Evolutionary conservation across 1,140 invertebrate genomes (phyloP).

Genomic region (Aphelenchoides besseyi): DNA sequence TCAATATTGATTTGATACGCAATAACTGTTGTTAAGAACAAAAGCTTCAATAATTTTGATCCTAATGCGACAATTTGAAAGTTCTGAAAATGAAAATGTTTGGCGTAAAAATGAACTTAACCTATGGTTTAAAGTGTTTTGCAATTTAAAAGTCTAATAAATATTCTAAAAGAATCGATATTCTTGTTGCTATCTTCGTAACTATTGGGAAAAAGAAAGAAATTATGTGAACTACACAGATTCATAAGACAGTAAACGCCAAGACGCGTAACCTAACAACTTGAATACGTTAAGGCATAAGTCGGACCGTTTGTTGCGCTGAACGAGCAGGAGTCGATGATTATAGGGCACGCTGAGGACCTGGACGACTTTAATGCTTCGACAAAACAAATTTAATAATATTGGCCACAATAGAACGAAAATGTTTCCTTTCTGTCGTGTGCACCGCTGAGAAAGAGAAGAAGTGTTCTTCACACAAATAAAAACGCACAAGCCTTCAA

Average conservation of each 20-base stretch:
- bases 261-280: background rate
- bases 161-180: too few relatives aligned
- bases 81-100: background rate
- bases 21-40: background rate
- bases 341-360: conserved; percentile 5
- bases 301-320: background rate
- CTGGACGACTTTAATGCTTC: conserved; percentile 3
- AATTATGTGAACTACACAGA: too few relatives aligned
- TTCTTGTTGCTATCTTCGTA: too few relatives aligned
- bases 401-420: background rate
- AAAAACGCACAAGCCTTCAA: background rate
- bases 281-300: background rate
- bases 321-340: background rate
- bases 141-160: too few relatives aligned
- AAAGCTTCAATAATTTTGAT: background rate
- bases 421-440: background rate
- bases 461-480: conserved; percentile 2
- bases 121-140: too few relatives aligned
- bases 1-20: background rate
- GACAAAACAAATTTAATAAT: conserved; percentile 5
- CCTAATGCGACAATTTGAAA: background rate
- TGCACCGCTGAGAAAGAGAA: background rate
- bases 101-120: background rate
- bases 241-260: background rate
- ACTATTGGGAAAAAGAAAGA: too few relatives aligned